Evolutionary conservation across 2,113 vertebrate genomes (phyloP), one percentile per base, ranked within the genome.

Genomic region (Pyxicephalus adspersus): DNA sequence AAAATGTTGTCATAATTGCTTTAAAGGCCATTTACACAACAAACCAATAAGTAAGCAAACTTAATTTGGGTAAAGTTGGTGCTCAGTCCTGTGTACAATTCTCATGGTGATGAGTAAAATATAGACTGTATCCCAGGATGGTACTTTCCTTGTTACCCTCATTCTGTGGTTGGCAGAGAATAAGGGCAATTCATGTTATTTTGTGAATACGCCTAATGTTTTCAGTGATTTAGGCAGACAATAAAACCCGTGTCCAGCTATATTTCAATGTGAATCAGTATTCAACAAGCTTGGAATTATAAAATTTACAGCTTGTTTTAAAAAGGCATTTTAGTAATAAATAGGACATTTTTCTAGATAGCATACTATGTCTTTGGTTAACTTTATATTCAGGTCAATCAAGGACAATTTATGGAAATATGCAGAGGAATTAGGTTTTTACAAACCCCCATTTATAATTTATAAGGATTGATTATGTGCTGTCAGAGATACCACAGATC

Each of bases 321-420:
- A 13, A 66, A 45, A 38, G 64, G 34, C 34, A 66, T 66, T 66
- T 45, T 22, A n/a, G 29, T 13, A 45, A 66, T n/a, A 38, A 66
- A 66, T 38, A n/a, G 64, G 64, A 22, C 34, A 66, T 66, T 66
- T 66, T 38, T 65, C 31, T 64, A 31, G 13, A 19, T 64, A 64
- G 18, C 26, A 28, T 29, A 16, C 9, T 1, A 64, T 29, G 26
- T 19, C 64, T 31, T 65, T 18, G 11, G 1, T 3, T 22, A 38
- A 22, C 18, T 66, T 66, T 2, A 45, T 38, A 66, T 45, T 38
- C 38, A 45, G 34, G 64, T 66, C 34, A 66, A n/a, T 23, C 31
- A 18, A 66, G 31, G 34, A 66, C 34, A 66, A 34, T 1, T 26
- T 4, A 34, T 34, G 31, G 31, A 34, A 34, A 34, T 34, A 34